Percentiles rank a stretch among this genome's conserved stretches.
phyloP scores from a whole-genome alignment of 2,888 invertebrate genomes.

The Steinernema hermaphroditum region DNA sequence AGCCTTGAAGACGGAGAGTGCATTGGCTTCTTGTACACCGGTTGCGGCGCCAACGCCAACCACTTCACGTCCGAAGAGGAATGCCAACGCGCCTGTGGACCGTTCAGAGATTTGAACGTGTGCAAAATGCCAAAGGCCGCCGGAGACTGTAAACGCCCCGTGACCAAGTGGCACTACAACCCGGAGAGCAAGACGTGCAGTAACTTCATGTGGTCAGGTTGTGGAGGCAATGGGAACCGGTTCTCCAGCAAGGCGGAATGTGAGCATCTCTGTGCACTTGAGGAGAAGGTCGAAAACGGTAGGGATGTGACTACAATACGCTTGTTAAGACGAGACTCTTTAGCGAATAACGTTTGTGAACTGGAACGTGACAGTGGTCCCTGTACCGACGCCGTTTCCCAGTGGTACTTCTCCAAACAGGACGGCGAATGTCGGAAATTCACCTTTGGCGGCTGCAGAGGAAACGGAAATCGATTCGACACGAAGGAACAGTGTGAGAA shows the following conservation, averaged over 20 bases:
- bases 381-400: slow-evolving; percentile 59
- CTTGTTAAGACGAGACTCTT: neutral
- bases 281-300: slow-evolving; percentile 28
- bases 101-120: slow-evolving; percentile 51
- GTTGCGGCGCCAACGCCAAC: slow-evolving; percentile 87
- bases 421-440: slow-evolving; percentile 50
- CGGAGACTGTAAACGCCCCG: slow-evolving; percentile 34
- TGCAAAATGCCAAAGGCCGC: slow-evolving; percentile 43
- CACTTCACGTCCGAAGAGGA: slow-evolving; percentile 73
- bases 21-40: slow-evolving; percentile 80
- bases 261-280: slow-evolving; percentile 51
- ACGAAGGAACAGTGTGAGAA: slow-evolving; percentile 42
- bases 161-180: slow-evolving; percentile 60
- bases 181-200: slow-evolving; percentile 46
- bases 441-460: slow-evolving; percentile 64
- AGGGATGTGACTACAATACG: neutral
- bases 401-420: slow-evolving; percentile 58
- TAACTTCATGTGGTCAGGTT: slow-evolving; percentile 63
- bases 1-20: slow-evolving; percentile 75
- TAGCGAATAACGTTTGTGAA: slow-evolving; percentile 37
- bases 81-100: slow-evolving; percentile 62
- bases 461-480: slow-evolving; percentile 50
- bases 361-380: slow-evolving; percentile 56
- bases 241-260: slow-evolving; percentile 50
- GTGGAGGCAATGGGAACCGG: slow-evolving; percentile 64